Percentiles rank a stretch among this genome's conserved stretches.
phyloP scores from a whole-genome alignment of 2,797 vertebrate genomes.

The Sebastes itinus region DNA sequence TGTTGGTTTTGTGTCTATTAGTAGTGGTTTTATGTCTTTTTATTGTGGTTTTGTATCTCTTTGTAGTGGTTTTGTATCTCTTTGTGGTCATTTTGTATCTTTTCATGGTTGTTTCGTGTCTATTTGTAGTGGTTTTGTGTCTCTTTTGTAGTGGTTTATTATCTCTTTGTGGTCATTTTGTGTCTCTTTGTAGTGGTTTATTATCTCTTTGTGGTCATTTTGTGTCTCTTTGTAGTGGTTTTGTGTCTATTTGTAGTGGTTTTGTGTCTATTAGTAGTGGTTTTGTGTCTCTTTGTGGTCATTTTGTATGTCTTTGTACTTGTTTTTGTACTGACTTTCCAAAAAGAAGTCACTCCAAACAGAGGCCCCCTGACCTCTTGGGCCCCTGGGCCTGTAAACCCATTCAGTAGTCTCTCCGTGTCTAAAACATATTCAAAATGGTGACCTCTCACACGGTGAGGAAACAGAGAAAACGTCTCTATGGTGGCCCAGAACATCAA shows the following conservation, averaged over 20 bases:
- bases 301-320: neutral
- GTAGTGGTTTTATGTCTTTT: too few species aligned
- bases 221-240: too few species aligned
- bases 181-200: too few species aligned
- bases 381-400: neutral
- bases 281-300: neutral
- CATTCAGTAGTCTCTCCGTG: neutral
- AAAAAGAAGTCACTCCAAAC: neutral
- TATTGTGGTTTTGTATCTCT: rapidly evolving
- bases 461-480: neutral
- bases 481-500: neutral
- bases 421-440: neutral
- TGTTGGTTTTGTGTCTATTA: too few species aligned
- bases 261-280: too few species aligned
- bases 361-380: neutral
- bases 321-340: neutral
- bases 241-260: too few species aligned
- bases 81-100: too few species aligned
- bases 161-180: too few species aligned
- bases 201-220: too few species aligned
- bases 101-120: rapidly evolving
- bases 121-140: too few species aligned
- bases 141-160: too few species aligned
- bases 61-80: too few species aligned
- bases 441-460: neutral